Evolutionary conservation across 2,888 invertebrate species (phyloP).

Genomic region (Sabatieria punctata): DNA sequence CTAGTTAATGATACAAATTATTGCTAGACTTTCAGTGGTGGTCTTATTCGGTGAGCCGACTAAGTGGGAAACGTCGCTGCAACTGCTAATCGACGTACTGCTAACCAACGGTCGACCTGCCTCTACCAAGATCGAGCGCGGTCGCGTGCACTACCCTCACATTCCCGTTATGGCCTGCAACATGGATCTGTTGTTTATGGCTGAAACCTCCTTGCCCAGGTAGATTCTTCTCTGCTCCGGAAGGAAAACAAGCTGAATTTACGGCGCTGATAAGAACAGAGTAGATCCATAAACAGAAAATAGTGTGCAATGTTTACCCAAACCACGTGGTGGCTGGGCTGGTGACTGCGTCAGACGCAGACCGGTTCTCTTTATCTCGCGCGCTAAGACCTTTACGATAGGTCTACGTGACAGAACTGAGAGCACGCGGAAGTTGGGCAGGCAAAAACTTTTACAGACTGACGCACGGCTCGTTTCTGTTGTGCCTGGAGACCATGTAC

Average conservation of each 20-base stretch:
- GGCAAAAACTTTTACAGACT: too few species aligned
- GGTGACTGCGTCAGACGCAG: too few species aligned
- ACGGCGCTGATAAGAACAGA: too few species aligned
- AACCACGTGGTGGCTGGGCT: neutral
- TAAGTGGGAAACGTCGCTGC: slow-evolving; percentile 48
- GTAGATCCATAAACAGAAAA: too few species aligned
- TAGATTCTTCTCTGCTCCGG: too few species aligned
- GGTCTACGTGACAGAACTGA: too few species aligned
- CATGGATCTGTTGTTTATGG: slow-evolving; percentile 50
- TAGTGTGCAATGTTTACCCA: neutral
- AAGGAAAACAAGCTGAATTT: neutral
- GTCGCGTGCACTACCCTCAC: slow-evolving; percentile 42
- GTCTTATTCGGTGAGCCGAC: slow-evolving; percentile 49
- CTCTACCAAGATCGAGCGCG: slow-evolving; percentile 19
- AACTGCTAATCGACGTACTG: slow-evolving; percentile 46
- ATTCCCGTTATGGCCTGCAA: slow-evolving; percentile 50
- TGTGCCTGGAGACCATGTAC: slow-evolving; percentile 46
- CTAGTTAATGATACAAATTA: slow-evolving; percentile 7
- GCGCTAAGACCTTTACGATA: too few species aligned
- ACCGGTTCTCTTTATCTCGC: too few species aligned
- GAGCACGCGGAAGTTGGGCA: too few species aligned
- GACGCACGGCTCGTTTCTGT: slow-evolving; percentile 49
- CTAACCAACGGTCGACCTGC: slow-evolving; percentile 44
- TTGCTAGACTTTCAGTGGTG: slow-evolving; percentile 37
- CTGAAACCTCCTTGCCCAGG: slow-evolving; percentile 48